Base-by-base conservation (phyloP, 2,888 invertebrate genomes). In the Willowsia nigromaculata region DNA sequence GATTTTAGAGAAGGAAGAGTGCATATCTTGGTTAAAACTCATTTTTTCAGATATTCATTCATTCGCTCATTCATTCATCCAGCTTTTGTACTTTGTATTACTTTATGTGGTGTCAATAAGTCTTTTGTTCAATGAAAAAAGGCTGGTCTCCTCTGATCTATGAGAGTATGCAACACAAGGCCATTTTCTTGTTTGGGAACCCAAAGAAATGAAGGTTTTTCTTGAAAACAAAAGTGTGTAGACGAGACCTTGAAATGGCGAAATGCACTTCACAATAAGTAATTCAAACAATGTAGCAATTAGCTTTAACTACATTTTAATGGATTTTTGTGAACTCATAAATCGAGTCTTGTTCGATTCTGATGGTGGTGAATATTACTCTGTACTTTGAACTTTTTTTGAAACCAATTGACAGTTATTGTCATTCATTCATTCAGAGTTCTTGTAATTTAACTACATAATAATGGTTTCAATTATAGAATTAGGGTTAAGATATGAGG, bases 251-350 rank as follows among this genome's bases (percentile, higher is more conserved):
- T 62, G 62, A 62, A 62, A 40, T 40, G n/a, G 30, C 33, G 62
- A 62, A 62, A 59, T 59, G 59, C 25, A 59, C 27, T 59, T 59
- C 11, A 59, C 13, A 59, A 25, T n/a, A n/a, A n/a, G n/a, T n/a
- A 59, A 59, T 59, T 9, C 6, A 2, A 59, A 25, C 5, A 7
- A 22, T 11, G 18, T 56, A 11, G 18, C 13, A 9, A n/a, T 22
- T 15, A 30, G 27, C 27, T 37, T 68, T 37, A 40, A 68, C 68
- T 68, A 9, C 68, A 68, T 68, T 68, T 68, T 68, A 68, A 68
- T 40, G 68, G 4, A n/a, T 18, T 40, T 15, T 22, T 1, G 33
- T 30, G 40, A 18, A 18, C 13, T 9, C 68, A 40, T 5, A 18
- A 40, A 40, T 33, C 33, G 5, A 59, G 27, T 59, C 5, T 0